Evolutionary conservation across 2,113 vertebrate genomes (phyloP), one percentile per base, ranked within the genome.

Genomic region (Rynchops niger): DNA sequence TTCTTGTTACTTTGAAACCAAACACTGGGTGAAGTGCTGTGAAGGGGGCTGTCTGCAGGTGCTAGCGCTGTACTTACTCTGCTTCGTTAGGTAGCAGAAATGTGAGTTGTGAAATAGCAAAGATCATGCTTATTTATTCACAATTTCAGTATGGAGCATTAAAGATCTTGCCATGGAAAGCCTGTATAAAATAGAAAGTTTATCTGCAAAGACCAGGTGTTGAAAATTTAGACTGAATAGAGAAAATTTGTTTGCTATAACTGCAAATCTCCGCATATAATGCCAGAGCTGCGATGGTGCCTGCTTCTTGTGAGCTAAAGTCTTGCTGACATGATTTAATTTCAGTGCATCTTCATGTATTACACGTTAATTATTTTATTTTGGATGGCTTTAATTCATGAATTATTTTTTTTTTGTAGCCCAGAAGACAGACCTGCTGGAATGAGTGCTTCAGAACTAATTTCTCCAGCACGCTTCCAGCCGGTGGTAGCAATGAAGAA

Each of bases 381-480:
- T 90, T 92, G 22, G 7, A 5, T 86, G 34, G 77, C 16, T 96
- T 96, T 93, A 71, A 93, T 93, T 91, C 58, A 47, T 56, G 32
- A 43, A 34, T 81, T n/a, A n/a, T n/a, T n/a, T 85, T 95, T 30
- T 95, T 95, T 96, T 96, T 98, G 85, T 97, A 98, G 98, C 80
- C 97, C 93, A 98, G 66, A 96, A 98, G 98, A 96, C 93, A 97
- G 91, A 97, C 90, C 86, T 98, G 96, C 94, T 96, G 90, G 92
- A 97, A 92, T 92, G 90, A 96, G 36, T 95, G 95, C 79, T 95
- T 97, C 84, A 97, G 95, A 96, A 97, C 95, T 88, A 87, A 94
- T 95, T 96, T 97, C 74, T 97, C 71, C 90, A 87, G 67, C 92
- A 79, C 62, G 2, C 94, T 97, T 97, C 93, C 82, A 12, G 92